These are phyloP conservation scores for Tachysurus vachellii DNA, from an alignment of 2,113 vertebrate genomes.

Conservation along the genomic window DNA sequence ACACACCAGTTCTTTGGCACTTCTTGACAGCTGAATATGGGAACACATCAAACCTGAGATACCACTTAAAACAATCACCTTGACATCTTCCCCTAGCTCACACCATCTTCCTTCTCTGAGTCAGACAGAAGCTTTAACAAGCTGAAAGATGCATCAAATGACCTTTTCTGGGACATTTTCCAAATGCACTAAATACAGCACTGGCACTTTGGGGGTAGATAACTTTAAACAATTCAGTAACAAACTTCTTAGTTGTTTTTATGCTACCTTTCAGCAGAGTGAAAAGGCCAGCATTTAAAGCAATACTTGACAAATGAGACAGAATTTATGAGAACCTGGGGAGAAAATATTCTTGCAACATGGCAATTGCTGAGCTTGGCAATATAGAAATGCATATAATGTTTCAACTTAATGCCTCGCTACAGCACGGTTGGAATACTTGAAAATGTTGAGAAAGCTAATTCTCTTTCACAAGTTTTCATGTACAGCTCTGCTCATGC, in stretches of 20 bases:
- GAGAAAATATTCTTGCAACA: conserved; percentile 2
- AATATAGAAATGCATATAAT: conserved; percentile 15
- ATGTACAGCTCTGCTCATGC: not conserved
- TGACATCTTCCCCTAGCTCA: conserved; percentile 1
- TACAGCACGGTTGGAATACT: not conserved
- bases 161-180: conserved; percentile 28
- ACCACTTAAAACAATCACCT: conserved; percentile 15
- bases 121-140: conserved; percentile 10
- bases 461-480: not conserved
- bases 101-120: conserved; percentile 2
- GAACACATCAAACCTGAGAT: not conserved
- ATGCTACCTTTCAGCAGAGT: not conserved
- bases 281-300: not conserved
- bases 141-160: conserved; percentile 10
- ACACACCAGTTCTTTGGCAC: not conserved
- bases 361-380: conserved; percentile 14
- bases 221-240: not conserved
- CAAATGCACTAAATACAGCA: not conserved
- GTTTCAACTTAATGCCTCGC: conserved; percentile 13
- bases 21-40: conserved; percentile 9
- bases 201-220: not conserved
- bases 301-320: not conserved
- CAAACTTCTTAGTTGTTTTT: not conserved
- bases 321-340: not conserved
- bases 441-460: not conserved